Evolutionary conservation across 1,140 invertebrate species (phyloP).

Genomic region (Artemia franciscana): DNA sequence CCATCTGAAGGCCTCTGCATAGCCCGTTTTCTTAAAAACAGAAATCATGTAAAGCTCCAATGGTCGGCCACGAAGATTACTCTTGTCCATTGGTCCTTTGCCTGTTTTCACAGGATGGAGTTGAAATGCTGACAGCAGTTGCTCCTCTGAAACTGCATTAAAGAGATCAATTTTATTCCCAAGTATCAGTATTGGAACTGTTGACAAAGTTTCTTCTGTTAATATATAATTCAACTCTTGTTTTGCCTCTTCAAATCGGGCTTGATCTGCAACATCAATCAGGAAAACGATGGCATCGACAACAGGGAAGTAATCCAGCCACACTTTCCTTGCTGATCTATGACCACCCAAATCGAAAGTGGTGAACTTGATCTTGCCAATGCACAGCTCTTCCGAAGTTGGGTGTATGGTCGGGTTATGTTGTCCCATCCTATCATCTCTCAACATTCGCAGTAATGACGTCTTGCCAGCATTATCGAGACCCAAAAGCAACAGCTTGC

Average conservation of each 20-base stretch:
- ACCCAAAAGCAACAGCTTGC: conserved; percentile 89
- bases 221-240: conserved; percentile 63
- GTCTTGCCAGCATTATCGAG: conserved; percentile 99
- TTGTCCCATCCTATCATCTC: conserved; percentile 95
- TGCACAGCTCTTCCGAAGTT: conserved; percentile 94
- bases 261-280: conserved; percentile 77
- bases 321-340: conserved; percentile 75
- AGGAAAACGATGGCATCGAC: conserved; percentile 98
- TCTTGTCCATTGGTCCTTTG: too few species aligned
- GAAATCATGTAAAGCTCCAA: conserved; percentile 99
- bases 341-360: conserved; percentile 99
- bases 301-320: conserved; percentile 99
- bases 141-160: conserved; percentile 87
- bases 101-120: conserved; percentile 88
- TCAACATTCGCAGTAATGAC: conserved; percentile 94
- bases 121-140: conserved; percentile 74
- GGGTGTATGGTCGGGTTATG: conserved; percentile 97
- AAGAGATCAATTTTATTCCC: conserved; percentile 99
- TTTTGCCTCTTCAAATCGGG: conserved; percentile 75
- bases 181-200: conserved; percentile 86
- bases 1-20: conserved; percentile 99
- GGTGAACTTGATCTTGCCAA: conserved; percentile 97
- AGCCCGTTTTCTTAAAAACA: conserved; percentile 93
- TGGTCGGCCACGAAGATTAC: conserved; percentile 60
- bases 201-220: conserved; percentile 83